Percentiles rank a stretch among this genome's conserved stretches.
These are phyloP conservation scores for Adelges cooleyi DNA, from an alignment of 1,140 invertebrate species.

Conservation along the genomic window DNA sequence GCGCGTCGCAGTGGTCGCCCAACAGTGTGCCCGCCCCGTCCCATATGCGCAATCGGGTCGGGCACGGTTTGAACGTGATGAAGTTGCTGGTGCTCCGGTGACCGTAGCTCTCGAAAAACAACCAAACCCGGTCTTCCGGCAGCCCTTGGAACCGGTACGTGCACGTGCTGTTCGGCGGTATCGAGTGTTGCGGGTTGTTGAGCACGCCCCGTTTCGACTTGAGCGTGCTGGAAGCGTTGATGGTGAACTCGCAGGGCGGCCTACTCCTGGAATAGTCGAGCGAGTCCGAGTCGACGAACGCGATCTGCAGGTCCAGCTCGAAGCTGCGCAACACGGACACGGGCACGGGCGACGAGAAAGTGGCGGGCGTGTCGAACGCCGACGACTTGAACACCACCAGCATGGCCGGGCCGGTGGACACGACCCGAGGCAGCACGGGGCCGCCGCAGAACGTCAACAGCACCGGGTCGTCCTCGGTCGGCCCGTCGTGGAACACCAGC, in stretches of 20 bases:
- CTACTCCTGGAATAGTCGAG: constrained; percentile 52
- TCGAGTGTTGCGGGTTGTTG: constrained; percentile 65
- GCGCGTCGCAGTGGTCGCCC: constrained; percentile 61
- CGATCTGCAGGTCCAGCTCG: constrained; percentile 73
- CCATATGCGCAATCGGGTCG: constrained; percentile 50
- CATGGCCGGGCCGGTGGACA: constrained; percentile 63
- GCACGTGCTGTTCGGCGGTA: constrained; percentile 74
- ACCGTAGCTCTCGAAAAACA: constrained; percentile 73
- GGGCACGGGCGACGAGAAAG: constrained; percentile 29
- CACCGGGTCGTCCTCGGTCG: constrained; percentile 60
- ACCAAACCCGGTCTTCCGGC: constrained; percentile 67
- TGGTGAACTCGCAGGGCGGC: constrained; percentile 55
- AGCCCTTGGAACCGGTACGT: constrained; percentile 70
- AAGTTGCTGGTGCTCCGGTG: constrained; percentile 39
- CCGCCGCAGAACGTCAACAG: constrained; percentile 78
- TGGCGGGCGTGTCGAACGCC: constrained; percentile 35
- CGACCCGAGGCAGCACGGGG: constrained; percentile 61
- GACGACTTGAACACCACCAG: constrained; percentile 58
- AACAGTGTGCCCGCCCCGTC: constrained; percentile 43
- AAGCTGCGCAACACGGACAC: constrained; percentile 37
- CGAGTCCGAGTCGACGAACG: constrained; percentile 71
- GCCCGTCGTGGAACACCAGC: constrained; percentile 75
- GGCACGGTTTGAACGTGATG: constrained; percentile 36
- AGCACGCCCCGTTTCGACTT: constrained; percentile 48
- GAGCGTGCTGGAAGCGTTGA: constrained; percentile 48